Evolutionary conservation across 37 sponge, comb jelly and placozoan genomes (phyloP).

Genomic region (Bolinopsis microptera): DNA sequence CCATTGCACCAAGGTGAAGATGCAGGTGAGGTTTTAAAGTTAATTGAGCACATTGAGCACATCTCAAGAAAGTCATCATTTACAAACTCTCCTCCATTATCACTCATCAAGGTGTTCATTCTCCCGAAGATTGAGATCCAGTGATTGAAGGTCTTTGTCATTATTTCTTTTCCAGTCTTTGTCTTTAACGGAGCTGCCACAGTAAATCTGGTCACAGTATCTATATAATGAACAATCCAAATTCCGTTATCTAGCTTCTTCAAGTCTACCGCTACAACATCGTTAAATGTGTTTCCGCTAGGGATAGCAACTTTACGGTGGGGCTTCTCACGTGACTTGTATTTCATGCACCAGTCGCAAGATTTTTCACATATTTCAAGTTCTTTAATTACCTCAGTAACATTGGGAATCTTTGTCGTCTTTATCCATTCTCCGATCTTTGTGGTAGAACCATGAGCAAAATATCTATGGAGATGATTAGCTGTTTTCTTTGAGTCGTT

Average conservation of each 20-base stretch:
- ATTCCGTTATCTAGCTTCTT: not conserved
- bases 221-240: constrained; percentile 1
- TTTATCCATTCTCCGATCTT: not conserved
- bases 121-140: not conserved
- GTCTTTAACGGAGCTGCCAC: not conserved
- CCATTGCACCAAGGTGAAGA: not conserved
- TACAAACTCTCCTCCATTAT: constrained; percentile 24
- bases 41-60: not conserved
- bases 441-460: not conserved
- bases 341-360: not conserved
- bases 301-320: not conserved
- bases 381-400: not conserved
- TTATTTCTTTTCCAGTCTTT: not conserved
- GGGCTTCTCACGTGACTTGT: not conserved
- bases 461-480: not conserved
- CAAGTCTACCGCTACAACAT: not conserved
- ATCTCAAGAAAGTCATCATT: not conserved
- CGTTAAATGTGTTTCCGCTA: not conserved
- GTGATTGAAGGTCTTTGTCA: not conserved
- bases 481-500: not conserved
- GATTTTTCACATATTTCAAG: not conserved
- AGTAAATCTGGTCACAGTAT: not conserved
- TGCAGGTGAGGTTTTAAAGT: not conserved
- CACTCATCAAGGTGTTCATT: not conserved
- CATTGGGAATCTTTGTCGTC: not conserved